Evolutionary conservation across 2,797 vertebrate species (phyloP), one percentile per base, ranked within the genome.

Genomic region (Chelon auratus): DNA sequence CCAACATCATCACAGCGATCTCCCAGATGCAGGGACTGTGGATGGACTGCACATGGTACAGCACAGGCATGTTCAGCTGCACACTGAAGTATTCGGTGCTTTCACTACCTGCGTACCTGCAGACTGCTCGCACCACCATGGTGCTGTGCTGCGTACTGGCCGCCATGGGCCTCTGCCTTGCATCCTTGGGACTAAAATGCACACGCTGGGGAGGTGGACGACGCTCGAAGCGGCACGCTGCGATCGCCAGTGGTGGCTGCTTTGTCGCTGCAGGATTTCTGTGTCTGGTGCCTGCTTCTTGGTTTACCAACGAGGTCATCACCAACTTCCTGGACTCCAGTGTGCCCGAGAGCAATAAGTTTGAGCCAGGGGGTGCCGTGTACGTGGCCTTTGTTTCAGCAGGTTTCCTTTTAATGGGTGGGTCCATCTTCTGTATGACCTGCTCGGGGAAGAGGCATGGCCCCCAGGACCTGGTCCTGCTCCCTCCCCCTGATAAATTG

Each of bases 41-140:
- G 98, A 97, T 98, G 97, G 97, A 99, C 94, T 99, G 98, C 93
- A 97, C 97, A 0, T 99, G 97, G 97, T 96, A 97, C 92, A 99
- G 98, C 93, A 98, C 98, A 0, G 98, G 98, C 74, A 95, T 98
- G 95, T 97, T 99, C 89, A 99, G 97, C 89, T 99, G 98, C 76
- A 95, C 94, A 0, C 92, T 97, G 2, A 97, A 97, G 89, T 94
- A 95, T 85, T 97, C 97, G 0, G 86, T 97, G 24, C 95, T 99
- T 39, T 95, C 96, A 0, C 95, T 98, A 18, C 97, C 98, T 0
- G 40, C 93, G 51, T 96, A 97, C 63, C 91, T 98, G 90, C 97
- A 97, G 92, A 95, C 95, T 2, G 97, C 97, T 39, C 93, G 97
- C 80, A 97, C 95, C 76, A 94, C 96, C 65, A 99, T 98, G 97